A percentile compares a stretch with the other conserved stretches of the same genome.
phyloP scores from a whole-genome alignment of 2,888 invertebrate genomes.

The Scaptomyza reducta region DNA sequence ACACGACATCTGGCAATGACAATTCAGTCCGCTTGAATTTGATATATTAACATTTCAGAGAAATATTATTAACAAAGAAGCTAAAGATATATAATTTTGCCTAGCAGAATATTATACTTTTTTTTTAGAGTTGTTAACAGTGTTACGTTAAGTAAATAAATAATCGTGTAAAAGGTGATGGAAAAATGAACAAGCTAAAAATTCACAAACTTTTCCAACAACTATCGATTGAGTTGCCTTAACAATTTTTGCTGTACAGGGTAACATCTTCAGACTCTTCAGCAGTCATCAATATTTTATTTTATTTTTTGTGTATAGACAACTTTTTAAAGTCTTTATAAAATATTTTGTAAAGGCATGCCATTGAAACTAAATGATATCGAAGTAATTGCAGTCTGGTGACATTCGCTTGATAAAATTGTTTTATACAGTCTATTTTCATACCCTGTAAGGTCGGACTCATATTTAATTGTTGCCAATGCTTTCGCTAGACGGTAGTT shows the following conservation, averaged over 20 bases:
- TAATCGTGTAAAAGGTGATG: no score
- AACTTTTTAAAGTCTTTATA: neutral
- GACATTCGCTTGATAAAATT: neutral
- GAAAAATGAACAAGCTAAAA: no score
- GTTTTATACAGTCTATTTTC: neutral
- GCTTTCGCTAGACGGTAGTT: neutral
- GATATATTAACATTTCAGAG: constrained; percentile 15
- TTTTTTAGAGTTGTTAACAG: neutral
- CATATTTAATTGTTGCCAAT: no score
- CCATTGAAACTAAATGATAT: neutral
- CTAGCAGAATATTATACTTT: neutral
- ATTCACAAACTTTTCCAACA: neutral
- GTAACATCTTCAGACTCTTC: neutral
- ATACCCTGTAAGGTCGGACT: neutral
- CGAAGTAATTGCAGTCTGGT: neutral
- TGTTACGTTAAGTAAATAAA: no score
- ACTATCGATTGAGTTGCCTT: neutral
- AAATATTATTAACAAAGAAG: neutral
- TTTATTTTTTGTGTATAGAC: neutral
- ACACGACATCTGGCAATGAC: constrained; percentile 28
- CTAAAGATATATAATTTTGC: constrained; percentile 1
- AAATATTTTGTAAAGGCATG: neutral
- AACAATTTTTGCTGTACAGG: neutral
- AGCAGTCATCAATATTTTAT: neutral
- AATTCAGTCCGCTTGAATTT: constrained; percentile 23